phyloP scores from a whole-genome alignment of 2,113 vertebrate genomes.

The Galeopterus variegatus region DNA sequence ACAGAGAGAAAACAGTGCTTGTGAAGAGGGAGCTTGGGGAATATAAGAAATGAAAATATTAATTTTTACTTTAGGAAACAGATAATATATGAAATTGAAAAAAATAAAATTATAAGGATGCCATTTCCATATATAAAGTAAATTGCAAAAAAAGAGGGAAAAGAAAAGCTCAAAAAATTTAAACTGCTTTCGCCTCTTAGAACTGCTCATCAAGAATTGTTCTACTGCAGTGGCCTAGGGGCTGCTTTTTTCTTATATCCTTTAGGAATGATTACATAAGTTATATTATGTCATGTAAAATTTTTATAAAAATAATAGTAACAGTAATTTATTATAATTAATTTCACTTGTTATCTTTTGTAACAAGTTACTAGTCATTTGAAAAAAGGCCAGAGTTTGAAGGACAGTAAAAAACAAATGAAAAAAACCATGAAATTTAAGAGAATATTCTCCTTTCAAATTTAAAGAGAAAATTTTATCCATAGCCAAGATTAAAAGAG shows the following conservation, averaged over 20 bases:
- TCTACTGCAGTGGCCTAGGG: accelerated
- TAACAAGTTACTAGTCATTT: neutral
- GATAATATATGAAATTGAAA: neutral
- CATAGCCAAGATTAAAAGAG: neutral
- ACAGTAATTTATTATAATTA: neutral
- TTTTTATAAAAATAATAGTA: neutral
- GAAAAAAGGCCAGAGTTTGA: neutral
- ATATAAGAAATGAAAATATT: neutral
- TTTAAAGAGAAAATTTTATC: neutral
- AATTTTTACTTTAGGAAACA: neutral
- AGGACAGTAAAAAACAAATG: neutral
- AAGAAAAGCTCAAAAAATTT: neutral
- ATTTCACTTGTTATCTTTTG: neutral
- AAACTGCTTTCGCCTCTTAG: neutral
- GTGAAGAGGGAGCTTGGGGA: accelerated
- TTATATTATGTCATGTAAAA: neutral
- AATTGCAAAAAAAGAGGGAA: neutral
- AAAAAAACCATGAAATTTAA: neutral
- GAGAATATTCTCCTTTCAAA: neutral
- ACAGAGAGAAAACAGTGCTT: neutral
- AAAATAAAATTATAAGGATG: neutral
- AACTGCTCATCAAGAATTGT: neutral
- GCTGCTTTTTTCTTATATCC: neutral
- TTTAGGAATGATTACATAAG: neutral
- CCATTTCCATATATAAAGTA: neutral